Conservation (phyloP, 2,113 vertebrate species). For the Delphinus delphis region DNA sequence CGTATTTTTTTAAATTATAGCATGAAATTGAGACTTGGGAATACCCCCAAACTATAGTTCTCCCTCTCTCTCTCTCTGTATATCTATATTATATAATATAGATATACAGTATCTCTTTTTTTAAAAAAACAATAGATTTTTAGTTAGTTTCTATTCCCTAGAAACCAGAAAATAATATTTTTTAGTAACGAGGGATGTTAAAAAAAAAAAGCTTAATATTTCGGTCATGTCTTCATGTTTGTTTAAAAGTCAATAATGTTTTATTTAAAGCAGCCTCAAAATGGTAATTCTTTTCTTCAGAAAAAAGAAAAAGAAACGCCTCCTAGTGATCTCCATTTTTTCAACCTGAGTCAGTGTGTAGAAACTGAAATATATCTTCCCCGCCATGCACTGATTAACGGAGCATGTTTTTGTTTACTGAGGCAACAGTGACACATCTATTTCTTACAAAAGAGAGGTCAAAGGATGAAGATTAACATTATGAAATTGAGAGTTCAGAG, state of each 20-base stretch:
- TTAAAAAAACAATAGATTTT: background rate
- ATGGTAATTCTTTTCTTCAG: background rate
- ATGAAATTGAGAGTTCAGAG: background rate
- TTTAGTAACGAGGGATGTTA: background rate
- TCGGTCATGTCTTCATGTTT: background rate
- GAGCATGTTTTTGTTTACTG: no score
- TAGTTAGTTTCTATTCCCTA: background rate
- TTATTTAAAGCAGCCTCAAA: background rate
- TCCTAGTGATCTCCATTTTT: background rate
- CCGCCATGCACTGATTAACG: background rate
- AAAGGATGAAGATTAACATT: background rate
- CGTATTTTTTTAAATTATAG: background rate
- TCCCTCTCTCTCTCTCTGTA: background rate
- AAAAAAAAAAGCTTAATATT: background rate
- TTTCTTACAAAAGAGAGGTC: background rate
- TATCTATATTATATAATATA: background rate
- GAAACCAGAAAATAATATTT: background rate
- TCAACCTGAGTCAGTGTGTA: background rate
- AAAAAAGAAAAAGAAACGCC: background rate
- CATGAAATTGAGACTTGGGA: background rate
- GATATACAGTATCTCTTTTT: background rate
- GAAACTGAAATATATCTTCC: background rate
- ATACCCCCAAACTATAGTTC: background rate
- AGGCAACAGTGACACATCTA: no score
- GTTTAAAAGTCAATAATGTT: background rate